phyloP scores from a whole-genome alignment of 1,140 invertebrate genomes.

The Onthophagus taurus region DNA sequence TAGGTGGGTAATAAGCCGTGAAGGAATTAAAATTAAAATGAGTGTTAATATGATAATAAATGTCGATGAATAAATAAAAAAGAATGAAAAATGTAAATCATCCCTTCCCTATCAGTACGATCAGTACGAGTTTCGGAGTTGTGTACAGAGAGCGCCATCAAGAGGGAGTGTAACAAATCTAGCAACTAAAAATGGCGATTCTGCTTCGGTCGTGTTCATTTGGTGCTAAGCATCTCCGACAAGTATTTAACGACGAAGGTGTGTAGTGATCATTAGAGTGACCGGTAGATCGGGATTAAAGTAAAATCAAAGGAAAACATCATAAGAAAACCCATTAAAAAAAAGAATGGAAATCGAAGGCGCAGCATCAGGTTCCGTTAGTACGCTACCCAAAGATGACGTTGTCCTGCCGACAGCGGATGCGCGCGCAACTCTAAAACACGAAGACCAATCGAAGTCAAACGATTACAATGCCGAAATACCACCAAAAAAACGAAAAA shows the following conservation, averaged over 20 bases:
- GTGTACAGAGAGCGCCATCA: conserved; percentile 14
- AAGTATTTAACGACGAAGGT: conserved; percentile 24
- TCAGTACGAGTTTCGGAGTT: neutral
- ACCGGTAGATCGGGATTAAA: conserved; percentile 6
- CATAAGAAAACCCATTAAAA: conserved; percentile 14
- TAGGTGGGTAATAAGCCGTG: no score
- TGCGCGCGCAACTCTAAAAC: conserved; percentile 27
- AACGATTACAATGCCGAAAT: conserved; percentile 29
- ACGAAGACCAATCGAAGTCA: conserved; percentile 22
- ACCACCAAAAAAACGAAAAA: conserved; percentile 42
- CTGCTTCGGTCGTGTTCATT: conserved; percentile 29
- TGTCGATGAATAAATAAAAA: no score
- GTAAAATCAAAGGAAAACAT: conserved; percentile 2
- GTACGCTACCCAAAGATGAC: conserved; percentile 27
- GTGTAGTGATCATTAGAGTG: conserved; percentile 18
- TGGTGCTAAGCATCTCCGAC: conserved; percentile 18
- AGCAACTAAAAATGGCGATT: conserved; percentile 34
- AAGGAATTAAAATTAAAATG: no score
- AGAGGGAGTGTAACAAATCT: conserved; percentile 13
- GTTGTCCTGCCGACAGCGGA: conserved; percentile 21
- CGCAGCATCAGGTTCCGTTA: conserved; percentile 14
- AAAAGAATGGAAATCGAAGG: conserved; percentile 10
- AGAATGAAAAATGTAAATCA: no score
- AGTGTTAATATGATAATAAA: no score
- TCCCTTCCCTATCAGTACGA: conserved; percentile 5